phyloP scores from a whole-genome alignment of 2,797 vertebrate genomes.

The Gouania willdenowi region DNA sequence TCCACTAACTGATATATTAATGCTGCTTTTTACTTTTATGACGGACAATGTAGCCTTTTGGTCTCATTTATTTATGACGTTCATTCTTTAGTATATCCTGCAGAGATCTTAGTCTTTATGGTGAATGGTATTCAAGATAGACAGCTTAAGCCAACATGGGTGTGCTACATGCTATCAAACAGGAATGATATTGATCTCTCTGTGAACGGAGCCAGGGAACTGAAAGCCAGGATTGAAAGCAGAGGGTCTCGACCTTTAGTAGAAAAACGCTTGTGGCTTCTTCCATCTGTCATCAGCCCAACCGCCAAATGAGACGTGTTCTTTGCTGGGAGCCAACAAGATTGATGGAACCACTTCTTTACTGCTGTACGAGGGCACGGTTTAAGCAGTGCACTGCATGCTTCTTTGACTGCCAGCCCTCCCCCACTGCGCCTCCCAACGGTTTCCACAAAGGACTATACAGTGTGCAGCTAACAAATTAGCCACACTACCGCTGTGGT shows the following conservation, averaged over 20 bases:
- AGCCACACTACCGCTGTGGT: slow-evolving; percentile 15
- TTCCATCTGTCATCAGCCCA: slow-evolving; percentile 60
- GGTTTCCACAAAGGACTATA: slow-evolving; percentile 32
- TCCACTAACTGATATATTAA: no score
- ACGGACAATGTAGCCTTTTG: no score
- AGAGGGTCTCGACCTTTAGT: slow-evolving; percentile 48
- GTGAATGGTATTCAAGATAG: no score
- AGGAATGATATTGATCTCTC: no score
- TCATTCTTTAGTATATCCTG: no score
- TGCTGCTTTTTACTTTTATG: no score
- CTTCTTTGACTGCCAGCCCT: slow-evolving; percentile 43
- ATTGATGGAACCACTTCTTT: slow-evolving; percentile 63
- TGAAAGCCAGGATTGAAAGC: slow-evolving; percentile 33
- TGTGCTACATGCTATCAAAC: no score
- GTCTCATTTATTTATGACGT: no score
- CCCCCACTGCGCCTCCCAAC: slow-evolving; percentile 27
- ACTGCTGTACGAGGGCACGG: slow-evolving; percentile 33
- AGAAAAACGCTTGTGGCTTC: slow-evolving; percentile 37
- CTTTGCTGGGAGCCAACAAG: slow-evolving; percentile 52
- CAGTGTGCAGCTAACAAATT: slow-evolving; percentile 38
- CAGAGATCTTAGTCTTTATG: no score
- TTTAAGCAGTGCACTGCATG: slow-evolving; percentile 32
- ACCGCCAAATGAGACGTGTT: slow-evolving; percentile 49
- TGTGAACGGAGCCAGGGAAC: slow-evolving; percentile 24
- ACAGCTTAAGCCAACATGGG: no score